These are phyloP conservation scores for Perca fluviatilis DNA, from an alignment of 2,113 vertebrate species.

Conservation along the genomic window DNA sequence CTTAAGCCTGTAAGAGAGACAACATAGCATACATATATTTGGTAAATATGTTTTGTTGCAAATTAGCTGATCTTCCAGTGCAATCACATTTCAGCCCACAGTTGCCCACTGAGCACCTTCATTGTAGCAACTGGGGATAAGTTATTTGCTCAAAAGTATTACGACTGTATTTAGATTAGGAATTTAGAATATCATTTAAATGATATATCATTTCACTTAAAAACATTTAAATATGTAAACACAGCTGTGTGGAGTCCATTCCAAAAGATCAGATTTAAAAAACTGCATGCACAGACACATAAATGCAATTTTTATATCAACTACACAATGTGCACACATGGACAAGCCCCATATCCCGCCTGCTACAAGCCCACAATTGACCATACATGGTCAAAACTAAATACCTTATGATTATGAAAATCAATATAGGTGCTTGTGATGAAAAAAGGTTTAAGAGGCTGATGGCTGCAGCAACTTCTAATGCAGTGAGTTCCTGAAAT, in stretches of 20 bases:
- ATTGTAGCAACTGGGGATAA: not conserved
- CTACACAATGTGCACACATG: not conserved
- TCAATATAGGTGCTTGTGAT: not conserved
- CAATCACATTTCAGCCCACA: not conserved
- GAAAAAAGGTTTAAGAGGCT: not conserved
- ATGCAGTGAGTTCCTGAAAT: not conserved
- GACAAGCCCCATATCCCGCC: not conserved
- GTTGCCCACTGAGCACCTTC: not conserved
- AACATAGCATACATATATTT: not conserved
- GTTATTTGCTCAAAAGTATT: not conserved
- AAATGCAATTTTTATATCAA: no score
- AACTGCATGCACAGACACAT: not conserved
- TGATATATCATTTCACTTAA: not conserved
- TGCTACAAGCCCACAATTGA: not conserved
- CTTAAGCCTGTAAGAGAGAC: conserved; percentile 76
- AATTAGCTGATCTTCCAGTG: not conserved
- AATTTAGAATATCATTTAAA: not conserved
- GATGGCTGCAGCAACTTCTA: not conserved
- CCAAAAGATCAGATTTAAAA: not conserved
- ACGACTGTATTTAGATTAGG: not conserved
- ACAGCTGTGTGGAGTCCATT: not conserved
- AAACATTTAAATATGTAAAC: not conserved
- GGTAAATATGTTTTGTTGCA: no score
- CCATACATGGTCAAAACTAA: not conserved
- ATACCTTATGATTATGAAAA: not conserved